Evolutionary conservation across 2,113 vertebrate species (phyloP), one percentile per base, ranked within the genome.

Genomic region (Corythornis madagascariensis): DNA sequence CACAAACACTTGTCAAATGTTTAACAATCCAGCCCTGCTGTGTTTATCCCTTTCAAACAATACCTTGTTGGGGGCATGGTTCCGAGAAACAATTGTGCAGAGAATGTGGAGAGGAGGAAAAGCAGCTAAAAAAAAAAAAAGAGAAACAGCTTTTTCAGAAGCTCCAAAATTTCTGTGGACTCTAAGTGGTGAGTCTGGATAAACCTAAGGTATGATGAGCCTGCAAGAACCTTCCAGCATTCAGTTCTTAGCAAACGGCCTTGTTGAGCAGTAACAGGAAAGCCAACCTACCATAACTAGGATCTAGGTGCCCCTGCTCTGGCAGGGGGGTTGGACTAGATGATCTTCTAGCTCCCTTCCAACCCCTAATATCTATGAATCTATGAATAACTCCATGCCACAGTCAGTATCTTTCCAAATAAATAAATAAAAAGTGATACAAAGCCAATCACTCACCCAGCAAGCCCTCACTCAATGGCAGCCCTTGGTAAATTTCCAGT

Each of bases 1-100:
- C 94, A 94, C 94, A 94, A 94, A 92, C 84, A 94, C 96, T 93
- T 97, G 91, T 93, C 92, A 95, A 94, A 94, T 91, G 79, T 94
- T 94, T 94, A 90, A 93, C 75, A 93, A 71, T 90, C 86, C 86
- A 92, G 86, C 53, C 55, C 70, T 81, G 55, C 74, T 94, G 53
- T 96, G 88, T 95, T 95, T 96, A 96, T 94, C 64, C 91, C 81
- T 94, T 91, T 89, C 81, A 92, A 94, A 92, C 88, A 96, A 79
- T 95, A 90, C 88, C 90, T 92, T 94, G 84, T 76, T 92, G 89
- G 72, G 40, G 87, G 74, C 71, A 91, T 78, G 38, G 31, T 91
- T 92, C 86, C 3, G 19, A 92, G 81, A 93, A 93, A 40, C 61
- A 86, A 83, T 59, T 86, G 71, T 81, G 8, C 0, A 3, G 75